Percentiles rank a stretch among this genome's conserved stretches.
Evolutionary conservation across 2,888 invertebrate genomes (phyloP).

Genomic region (Acanthococcus lagerstroemiae): DNA sequence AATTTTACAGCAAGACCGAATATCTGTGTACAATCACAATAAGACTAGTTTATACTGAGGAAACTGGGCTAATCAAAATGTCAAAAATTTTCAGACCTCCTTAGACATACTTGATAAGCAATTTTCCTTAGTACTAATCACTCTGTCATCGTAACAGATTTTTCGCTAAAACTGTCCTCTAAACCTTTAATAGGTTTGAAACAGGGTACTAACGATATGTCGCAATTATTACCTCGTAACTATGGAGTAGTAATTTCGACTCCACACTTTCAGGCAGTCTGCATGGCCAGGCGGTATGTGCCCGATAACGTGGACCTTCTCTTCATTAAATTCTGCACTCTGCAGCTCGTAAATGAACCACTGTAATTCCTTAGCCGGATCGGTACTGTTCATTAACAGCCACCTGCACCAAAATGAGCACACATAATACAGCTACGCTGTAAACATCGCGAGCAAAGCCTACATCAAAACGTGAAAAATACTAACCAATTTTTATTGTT

Average conservation of each 20-base stretch:
- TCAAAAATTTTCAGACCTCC: too few relatives aligned
- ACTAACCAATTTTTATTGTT: conserved; percentile 80
- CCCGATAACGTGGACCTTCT: conserved; percentile 92
- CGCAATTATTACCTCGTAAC: conserved; percentile 68
- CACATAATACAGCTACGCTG: not conserved
- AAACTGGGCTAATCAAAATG: too few relatives aligned
- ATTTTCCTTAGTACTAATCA: too few relatives aligned
- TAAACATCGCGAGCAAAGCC: not conserved
- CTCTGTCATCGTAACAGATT: too few relatives aligned
- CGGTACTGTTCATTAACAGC: conserved; percentile 86
- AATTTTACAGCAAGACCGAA: conserved; percentile 6
- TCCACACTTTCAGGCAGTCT: conserved; percentile 91
- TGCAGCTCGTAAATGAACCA: conserved; percentile 93
- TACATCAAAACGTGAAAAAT: not conserved
- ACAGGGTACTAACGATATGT: too few relatives aligned
- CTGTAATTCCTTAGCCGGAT: conserved; percentile 87
- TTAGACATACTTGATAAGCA: too few relatives aligned
- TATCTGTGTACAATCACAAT: too few relatives aligned
- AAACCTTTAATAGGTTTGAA: too few relatives aligned
- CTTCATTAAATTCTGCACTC: conserved; percentile 83
- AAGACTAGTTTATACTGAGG: too few relatives aligned
- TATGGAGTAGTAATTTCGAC: conserved; percentile 83
- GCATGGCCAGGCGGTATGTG: conserved; percentile 93
- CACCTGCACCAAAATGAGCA: conserved; percentile 50
- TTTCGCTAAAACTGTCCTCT: too few relatives aligned